Base-by-base conservation (phyloP, 2,113 vertebrate genomes). In the Sinocyclocheilus grahami region DNA sequence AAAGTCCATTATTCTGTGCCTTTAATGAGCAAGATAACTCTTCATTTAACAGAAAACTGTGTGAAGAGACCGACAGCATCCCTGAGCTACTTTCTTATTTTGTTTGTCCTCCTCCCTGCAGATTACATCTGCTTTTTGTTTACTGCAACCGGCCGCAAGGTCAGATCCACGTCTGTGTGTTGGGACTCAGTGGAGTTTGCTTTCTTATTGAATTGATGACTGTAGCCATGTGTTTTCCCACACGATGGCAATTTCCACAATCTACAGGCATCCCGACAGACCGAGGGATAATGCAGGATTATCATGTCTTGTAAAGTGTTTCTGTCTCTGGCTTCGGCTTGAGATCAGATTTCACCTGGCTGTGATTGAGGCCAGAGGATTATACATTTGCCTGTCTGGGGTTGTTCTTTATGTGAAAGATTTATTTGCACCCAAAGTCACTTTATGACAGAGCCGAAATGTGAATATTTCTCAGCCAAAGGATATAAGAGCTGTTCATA, bases 161-260 rank as follows among this genome's bases (percentile, higher is more conserved):
- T 75, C 69, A 75, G 71, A 48, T n/a, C 46, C 22, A 27, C 2
- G 24, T 83, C 58, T 82, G 18, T 60, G 46, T 5, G 16, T 86
- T 86, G 71, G 2, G 42, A 80, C 78, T 76, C 22, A 53, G 18
- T 62, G 24, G 14, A 67, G 71, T 76, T 84, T 46, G 14, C 72
- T 63, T 37, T 63, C 53, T 60, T 46, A 48, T 39, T 63, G 55
- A 84, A 62, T 46, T 76, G 83, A 84, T 84, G 71, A 76, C 55
- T 80, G 10, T 63, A 39, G 20, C 69, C 48, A 24, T 42, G 37
- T 27, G 72, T 84, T 55, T 75, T 75, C 24, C 37, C 48, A 37
- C 18, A 62, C n/a, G 20, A n/a, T 30, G n/a, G 37, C n/a, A 20
- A 63, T 84, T 76, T 76, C 27, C 42, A 74, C 82, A 84, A 60